A percentile compares a stretch with the other conserved stretches of the same genome.
Evolutionary conservation across 2,888 invertebrate species (phyloP).

Genomic region (Sarcophaga caerulescens): DNA sequence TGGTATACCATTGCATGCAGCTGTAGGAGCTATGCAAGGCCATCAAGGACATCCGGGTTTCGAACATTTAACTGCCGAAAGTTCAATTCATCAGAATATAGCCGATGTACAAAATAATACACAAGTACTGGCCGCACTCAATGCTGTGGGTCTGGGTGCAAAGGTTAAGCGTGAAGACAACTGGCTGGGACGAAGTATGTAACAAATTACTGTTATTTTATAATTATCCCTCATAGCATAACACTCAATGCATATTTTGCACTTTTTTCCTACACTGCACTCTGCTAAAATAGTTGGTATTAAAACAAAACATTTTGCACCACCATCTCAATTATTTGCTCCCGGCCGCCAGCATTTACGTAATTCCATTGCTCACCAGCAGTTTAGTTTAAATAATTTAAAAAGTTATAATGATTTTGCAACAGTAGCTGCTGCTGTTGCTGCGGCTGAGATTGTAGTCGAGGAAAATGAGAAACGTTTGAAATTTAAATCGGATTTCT

Average conservation of each 20-base stretch:
- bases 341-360: background rate
- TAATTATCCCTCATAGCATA: too few species aligned
- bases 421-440: conserved; percentile 69
- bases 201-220: background rate
- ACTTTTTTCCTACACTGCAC: conserved; percentile 17
- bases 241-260: background rate
- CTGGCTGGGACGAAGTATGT: conserved; percentile 78
- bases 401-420: conserved; percentile 59
- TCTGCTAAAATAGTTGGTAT: conserved; percentile 12
- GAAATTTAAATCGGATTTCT: conserved; percentile 55
- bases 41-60: conserved; percentile 74
- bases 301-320: conserved; percentile 24
- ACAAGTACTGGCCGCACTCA: conserved; percentile 76
- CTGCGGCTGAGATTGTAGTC: conserved; percentile 72
- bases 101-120: conserved; percentile 79
- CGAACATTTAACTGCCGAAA: conserved; percentile 77
- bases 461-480: conserved; percentile 66
- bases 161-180: conserved; percentile 81
- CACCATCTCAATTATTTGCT: background rate
- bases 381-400: conserved; percentile 34
- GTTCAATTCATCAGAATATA: conserved; percentile 77
- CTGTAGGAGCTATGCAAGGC: conserved; percentile 60
- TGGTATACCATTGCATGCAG: conserved; percentile 76
- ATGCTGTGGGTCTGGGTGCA: conserved; percentile 75
- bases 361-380: conserved; percentile 14